phyloP scores from a whole-genome alignment of 2,113 vertebrate genomes.

The Corythornis madagascariensis region DNA sequence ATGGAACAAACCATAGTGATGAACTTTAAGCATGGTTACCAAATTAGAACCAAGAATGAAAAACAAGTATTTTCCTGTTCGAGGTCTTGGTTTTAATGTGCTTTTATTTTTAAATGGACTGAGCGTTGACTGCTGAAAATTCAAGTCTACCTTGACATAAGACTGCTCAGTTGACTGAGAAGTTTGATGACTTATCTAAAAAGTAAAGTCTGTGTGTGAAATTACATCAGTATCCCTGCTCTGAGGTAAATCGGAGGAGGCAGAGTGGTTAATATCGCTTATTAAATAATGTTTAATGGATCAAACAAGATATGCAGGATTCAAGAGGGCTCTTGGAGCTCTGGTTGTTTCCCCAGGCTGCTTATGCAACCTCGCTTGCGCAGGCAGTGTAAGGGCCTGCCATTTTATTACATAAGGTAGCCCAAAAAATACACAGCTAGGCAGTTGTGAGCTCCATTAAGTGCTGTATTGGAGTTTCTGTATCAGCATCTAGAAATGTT shows the following conservation, averaged over 20 bases:
- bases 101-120: constrained; percentile 48
- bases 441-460: constrained; percentile 15
- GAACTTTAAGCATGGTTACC: constrained; percentile 29
- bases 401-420: constrained; percentile 50
- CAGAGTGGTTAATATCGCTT: not conserved
- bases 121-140: constrained; percentile 39
- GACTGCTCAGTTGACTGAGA: constrained; percentile 45
- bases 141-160: constrained; percentile 53
- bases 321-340: constrained; percentile 21
- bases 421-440: constrained; percentile 17
- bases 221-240: not conserved
- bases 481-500: not conserved
- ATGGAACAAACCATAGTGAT: constrained; percentile 16
- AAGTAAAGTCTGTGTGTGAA: not conserved
- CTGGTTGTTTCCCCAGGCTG: constrained; percentile 15
- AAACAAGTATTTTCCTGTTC: constrained; percentile 25
- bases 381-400: constrained; percentile 11
- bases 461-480: not conserved
- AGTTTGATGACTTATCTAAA: constrained; percentile 60
- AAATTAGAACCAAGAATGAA: constrained; percentile 15
- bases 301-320: constrained; percentile 18
- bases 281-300: constrained; percentile 19
- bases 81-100: constrained; percentile 8
- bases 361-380: constrained; percentile 42
- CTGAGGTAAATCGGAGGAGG: not conserved